Conservation (phyloP, 2,888 invertebrate species). For the Volucella bombylans region DNA sequence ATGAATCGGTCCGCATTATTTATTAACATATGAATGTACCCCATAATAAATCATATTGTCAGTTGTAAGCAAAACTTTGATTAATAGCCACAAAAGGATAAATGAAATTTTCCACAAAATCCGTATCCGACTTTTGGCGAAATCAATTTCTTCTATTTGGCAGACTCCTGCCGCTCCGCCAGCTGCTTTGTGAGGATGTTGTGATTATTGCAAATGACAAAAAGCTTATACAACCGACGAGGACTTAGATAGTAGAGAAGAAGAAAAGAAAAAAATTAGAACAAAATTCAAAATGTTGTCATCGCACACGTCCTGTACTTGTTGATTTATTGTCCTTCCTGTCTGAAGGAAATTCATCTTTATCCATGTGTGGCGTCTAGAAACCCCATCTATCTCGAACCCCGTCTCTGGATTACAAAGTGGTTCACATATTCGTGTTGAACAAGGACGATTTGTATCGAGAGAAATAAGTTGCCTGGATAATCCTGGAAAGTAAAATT, state of each 20-base stretch:
- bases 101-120: slow-evolving; percentile 67
- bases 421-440: slow-evolving; percentile 11
- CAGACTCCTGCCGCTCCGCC: slow-evolving; percentile 4
- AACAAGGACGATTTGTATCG: slow-evolving; percentile 26
- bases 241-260: neutral
- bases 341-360: slow-evolving; percentile 68
- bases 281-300: slow-evolving; percentile 66
- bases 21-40: slow-evolving; percentile 60
- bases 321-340: slow-evolving; percentile 72
- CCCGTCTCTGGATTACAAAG: neutral
- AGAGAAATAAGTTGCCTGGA: neutral
- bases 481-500: slow-evolving; percentile 16
- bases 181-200: neutral
- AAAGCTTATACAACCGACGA: slow-evolving; percentile 57
- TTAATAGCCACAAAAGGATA: slow-evolving; percentile 68
- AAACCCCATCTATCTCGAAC: neutral
- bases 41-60: slow-evolving; percentile 70
- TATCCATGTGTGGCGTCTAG: slow-evolving; percentile 47
- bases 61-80: slow-evolving; percentile 57
- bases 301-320: slow-evolving; percentile 71
- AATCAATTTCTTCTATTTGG: slow-evolving; percentile 59
- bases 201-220: slow-evolving; percentile 61
- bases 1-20: neutral
- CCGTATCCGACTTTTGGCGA: slow-evolving; percentile 54
- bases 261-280: slow-evolving; percentile 17